A percentile compares a stretch with the other conserved stretches of the same genome.
Conservation (phyloP, 2,888 invertebrate genomes). For the Ophion ellenae region DNA sequence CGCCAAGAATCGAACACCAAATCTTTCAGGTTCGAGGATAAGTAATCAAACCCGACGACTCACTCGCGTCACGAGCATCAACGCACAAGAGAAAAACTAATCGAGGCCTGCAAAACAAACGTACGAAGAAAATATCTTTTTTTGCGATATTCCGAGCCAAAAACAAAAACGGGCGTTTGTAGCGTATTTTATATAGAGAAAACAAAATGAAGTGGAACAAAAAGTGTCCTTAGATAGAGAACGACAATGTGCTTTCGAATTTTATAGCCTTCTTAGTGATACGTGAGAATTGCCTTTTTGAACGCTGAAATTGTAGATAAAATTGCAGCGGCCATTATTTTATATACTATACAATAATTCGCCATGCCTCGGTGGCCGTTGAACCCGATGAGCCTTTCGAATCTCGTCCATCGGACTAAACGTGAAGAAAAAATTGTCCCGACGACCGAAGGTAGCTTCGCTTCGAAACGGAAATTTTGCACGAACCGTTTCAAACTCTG, state of each 20-base stretch:
- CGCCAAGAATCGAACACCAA: conserved; percentile 86
- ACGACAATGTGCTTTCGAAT: conserved; percentile 76
- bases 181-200: conserved; percentile 25
- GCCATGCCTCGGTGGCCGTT: conserved; percentile 51
- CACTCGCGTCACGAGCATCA: conserved; percentile 3
- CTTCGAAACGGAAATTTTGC: not conserved
- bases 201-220: conserved; percentile 23
- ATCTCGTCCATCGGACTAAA: conserved; percentile 23
- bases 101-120: not conserved
- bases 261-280: conserved; percentile 72
- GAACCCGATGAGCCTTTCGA: conserved; percentile 36
- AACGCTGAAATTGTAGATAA: conserved; percentile 47
- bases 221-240: conserved; percentile 79
- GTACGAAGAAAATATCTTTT: conserved; percentile 21
- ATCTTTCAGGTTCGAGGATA: conserved; percentile 81
- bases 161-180: conserved; percentile 9
- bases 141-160: conserved; percentile 31
- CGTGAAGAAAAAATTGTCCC: conserved; percentile 11
- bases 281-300: conserved; percentile 61
- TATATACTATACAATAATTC: conserved; percentile 53
- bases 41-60: conserved; percentile 63
- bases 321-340: conserved; percentile 53
- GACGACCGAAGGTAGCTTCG: conserved; percentile 1
- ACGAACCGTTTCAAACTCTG: not conserved
- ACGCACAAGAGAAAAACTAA: conserved; percentile 40